A percentile compares a stretch with the other conserved stretches of the same genome.
Evolutionary conservation across 2,888 invertebrate species (phyloP).

Genomic region (Poecilus cupreus): DNA sequence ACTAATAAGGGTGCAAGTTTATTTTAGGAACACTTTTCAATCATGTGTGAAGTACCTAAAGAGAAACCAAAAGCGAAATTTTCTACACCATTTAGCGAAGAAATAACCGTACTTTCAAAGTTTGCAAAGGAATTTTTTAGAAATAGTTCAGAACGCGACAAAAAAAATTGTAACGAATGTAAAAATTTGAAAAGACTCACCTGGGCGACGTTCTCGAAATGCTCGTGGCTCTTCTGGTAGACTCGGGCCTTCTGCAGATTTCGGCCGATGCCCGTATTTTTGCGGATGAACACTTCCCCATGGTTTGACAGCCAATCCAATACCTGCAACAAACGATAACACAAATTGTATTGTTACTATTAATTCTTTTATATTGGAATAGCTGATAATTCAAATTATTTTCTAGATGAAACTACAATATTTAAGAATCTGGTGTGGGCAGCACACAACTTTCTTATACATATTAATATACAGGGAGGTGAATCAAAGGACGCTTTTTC

Average conservation of each 20-base stretch:
- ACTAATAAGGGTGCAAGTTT: constrained; percentile 41
- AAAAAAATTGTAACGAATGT: background rate
- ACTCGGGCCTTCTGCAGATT: constrained; percentile 96
- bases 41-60: constrained; percentile 43
- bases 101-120: constrained; percentile 34
- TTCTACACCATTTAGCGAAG: constrained; percentile 19
- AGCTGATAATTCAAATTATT: too few relatives aligned
- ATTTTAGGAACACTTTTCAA: constrained; percentile 50
- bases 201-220: constrained; percentile 98
- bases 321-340: constrained; percentile 77
- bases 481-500: too few relatives aligned
- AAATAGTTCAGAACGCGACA: constrained; percentile 17
- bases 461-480: too few relatives aligned
- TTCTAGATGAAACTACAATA: too few relatives aligned
- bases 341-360: background rate
- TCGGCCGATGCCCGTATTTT: constrained; percentile 97
- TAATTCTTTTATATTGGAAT: constrained; percentile 15
- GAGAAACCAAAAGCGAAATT: constrained; percentile 34
- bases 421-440: too few relatives aligned
- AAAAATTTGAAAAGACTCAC: constrained; percentile 74
- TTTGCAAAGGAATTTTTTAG: background rate
- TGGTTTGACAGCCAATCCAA: constrained; percentile 98
- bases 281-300: constrained; percentile 96
- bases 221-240: constrained; percentile 98
- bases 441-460: too few relatives aligned